These are phyloP conservation scores for Ormia ochracea DNA, from an alignment of 2,888 invertebrate genomes.

Conservation along the genomic window DNA sequence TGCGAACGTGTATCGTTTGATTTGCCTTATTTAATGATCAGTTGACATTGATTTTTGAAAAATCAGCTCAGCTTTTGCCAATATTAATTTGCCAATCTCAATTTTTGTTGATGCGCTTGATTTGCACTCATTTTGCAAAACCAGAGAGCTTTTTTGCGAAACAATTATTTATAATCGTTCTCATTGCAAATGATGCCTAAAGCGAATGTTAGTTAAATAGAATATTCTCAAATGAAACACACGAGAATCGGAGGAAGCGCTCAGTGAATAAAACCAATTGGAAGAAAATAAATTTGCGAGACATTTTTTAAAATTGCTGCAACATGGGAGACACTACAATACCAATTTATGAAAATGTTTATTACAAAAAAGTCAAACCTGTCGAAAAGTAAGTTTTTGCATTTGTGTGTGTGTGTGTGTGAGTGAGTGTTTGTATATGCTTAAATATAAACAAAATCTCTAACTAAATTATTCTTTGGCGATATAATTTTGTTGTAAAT, in stretches of 20 bases:
- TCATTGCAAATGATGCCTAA: neutral
- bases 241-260: neutral
- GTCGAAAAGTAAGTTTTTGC: constrained; percentile 15
- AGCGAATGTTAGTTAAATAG: constrained; percentile 8
- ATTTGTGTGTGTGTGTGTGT: no score
- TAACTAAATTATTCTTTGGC: no score
- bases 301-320: neutral
- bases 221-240: neutral
- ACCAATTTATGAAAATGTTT: constrained; percentile 35
- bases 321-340: constrained; percentile 14
- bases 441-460: no score
- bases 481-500: no score
- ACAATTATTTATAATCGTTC: neutral
- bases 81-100: neutral
- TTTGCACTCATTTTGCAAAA: constrained; percentile 15
- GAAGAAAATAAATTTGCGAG: neutral
- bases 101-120: neutral
- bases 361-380: constrained; percentile 28
- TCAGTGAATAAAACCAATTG: neutral
- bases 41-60: no score
- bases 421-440: no score
- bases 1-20: no score
- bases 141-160: constrained; percentile 3
- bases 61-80: neutral
- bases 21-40: no score